Evolutionary conservation across 2,888 invertebrate species (phyloP).

Genomic region (Mellilla xanthometata): DNA sequence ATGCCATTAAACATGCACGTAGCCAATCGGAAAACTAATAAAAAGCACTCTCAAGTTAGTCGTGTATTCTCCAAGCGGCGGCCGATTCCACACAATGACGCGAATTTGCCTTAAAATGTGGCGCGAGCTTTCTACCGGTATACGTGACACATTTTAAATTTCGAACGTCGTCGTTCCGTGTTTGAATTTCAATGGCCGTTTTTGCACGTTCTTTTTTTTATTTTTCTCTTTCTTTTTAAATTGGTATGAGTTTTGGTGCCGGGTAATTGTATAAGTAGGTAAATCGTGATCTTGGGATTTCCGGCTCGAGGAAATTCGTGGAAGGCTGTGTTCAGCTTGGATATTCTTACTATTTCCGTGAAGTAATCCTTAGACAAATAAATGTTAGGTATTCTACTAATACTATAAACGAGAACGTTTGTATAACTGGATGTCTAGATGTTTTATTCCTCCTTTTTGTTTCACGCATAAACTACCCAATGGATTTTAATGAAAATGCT

Average conservation of each 20-base stretch:
- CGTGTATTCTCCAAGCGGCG: constrained; percentile 28
- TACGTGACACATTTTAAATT: constrained; percentile 44
- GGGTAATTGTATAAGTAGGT: background rate
- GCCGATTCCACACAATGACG: constrained; percentile 32
- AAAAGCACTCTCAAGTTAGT: constrained; percentile 19
- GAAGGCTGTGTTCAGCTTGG: no score
- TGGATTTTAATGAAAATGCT: no score
- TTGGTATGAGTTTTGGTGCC: background rate
- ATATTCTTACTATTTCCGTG: no score
- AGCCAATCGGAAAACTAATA: constrained; percentile 27
- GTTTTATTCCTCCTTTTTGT: no score
- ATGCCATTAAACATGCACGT: constrained; percentile 16
- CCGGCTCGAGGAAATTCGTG: no score
- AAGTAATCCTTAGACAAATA: no score
- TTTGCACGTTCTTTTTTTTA: constrained; percentile 22
- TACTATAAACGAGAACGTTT: no score
- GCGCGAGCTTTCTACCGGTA: constrained; percentile 31
- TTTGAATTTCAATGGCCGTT: constrained; percentile 31
- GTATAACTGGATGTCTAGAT: no score
- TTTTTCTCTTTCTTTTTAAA: background rate
- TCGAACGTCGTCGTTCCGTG: constrained; percentile 29
- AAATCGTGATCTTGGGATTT: background rate
- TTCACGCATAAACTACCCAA: no score
- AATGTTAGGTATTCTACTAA: no score
- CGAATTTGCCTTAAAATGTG: constrained; percentile 40